Base-by-base conservation (phyloP, 2,797 vertebrate species). In the Myripristis murdjan region DNA sequence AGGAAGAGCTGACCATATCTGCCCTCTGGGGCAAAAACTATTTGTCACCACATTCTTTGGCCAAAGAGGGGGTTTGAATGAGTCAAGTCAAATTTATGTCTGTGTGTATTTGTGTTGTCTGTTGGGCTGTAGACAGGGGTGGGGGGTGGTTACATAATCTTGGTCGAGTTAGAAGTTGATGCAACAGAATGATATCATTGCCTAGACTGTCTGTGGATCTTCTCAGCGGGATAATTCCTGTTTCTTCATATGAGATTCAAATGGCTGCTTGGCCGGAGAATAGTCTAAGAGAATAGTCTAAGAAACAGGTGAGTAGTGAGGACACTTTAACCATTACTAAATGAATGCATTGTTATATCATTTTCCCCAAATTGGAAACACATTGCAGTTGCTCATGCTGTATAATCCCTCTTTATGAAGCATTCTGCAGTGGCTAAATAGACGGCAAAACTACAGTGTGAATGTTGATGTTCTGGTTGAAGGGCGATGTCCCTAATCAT, bases 161-260 rank as follows among this genome's bases (percentile, higher is more conserved):
- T 60, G 66, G 35, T 62, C 52, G 39, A 57, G 66, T 64, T 72
- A 26, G 65, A 79, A 61, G 64, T 72, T 49, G 75, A 84, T 70
- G 72, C 70, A 83, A 79, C 47, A 67, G 55, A 68, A 48, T 75
- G 64, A 80, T 47, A 71, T 82, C 80, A 77, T 67, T 63, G 44
- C 70, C 64, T 26, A 59, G 53, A 75, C 61, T 74, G 6, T 74
- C 70, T 81, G 82, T 78, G 39, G 54, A 9, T n/a, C 31, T 26
- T 31, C 28, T 31, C 28, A 31, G 8, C 44, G 3, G 0, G 49
- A 63, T 75, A 69, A 73, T 44, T 79, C 37, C 37, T 39, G 37
- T 39, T 39, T 39, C 12, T 39, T 39, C 11, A 39, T 39, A 11
- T 39, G 37, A 39, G 11, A 14, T 39, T 39, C 37, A 39, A 39